phyloP scores from a whole-genome alignment of 2,797 vertebrate species.

The Tapera naevia region DNA sequence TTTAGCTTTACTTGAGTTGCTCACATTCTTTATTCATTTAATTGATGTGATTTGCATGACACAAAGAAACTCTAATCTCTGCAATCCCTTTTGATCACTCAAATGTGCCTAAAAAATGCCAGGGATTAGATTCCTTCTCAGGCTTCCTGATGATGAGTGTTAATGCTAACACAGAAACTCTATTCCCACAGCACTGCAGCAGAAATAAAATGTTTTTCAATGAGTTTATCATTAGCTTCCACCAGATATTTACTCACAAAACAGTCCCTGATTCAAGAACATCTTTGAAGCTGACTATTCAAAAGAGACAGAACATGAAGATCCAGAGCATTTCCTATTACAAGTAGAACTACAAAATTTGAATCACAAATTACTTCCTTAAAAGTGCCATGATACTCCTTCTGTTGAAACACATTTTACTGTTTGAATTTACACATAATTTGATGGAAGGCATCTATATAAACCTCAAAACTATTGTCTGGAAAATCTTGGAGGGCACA shows the following conservation, averaged over 20 bases:
- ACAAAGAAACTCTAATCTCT: neutral
- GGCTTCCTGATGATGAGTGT: neutral
- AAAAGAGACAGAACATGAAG: constrained; percentile 28
- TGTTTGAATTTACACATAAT: neutral
- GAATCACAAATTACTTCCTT: constrained; percentile 27
- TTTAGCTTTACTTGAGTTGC: neutral
- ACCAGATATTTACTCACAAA: constrained; percentile 23
- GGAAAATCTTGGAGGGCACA: neutral
- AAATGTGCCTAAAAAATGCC: constrained; percentile 11
- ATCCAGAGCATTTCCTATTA: constrained; percentile 24
- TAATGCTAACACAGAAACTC: neutral
- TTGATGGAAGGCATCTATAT: neutral
- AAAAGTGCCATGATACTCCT: neutral
- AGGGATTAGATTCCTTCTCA: constrained; percentile 10
- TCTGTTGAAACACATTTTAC: neutral
- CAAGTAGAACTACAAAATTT: constrained; percentile 7
- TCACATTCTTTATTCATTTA: neutral
- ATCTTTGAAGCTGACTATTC: constrained; percentile 28
- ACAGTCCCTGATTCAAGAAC: constrained; percentile 7
- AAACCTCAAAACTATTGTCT: neutral
- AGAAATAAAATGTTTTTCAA: constrained; percentile 32
- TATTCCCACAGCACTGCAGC: neutral
- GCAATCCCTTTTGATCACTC: constrained; percentile 33
- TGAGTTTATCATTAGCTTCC: neutral
- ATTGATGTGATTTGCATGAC: neutral